phyloP scores from a whole-genome alignment of 2,113 vertebrate genomes.

The Phoxinus phoxinus region DNA sequence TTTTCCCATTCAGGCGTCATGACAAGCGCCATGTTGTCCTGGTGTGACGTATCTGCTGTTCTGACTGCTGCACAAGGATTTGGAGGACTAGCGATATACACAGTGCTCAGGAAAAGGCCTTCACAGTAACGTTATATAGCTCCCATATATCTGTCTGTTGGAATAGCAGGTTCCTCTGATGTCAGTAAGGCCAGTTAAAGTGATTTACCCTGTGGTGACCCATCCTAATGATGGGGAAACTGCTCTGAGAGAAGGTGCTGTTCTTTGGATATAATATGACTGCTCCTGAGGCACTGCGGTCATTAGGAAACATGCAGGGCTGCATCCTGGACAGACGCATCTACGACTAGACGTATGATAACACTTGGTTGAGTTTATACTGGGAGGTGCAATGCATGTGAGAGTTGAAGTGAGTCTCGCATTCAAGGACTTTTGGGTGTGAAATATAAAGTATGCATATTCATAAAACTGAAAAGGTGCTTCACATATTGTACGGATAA shows the following conservation, averaged over 20 bases:
- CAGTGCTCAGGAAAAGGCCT: neutral
- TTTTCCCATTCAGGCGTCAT: neutral
- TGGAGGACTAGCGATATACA: constrained; percentile 10
- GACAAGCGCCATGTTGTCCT: neutral
- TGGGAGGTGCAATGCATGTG: neutral
- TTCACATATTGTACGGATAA: neutral
- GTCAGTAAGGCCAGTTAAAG: neutral
- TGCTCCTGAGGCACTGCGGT: constrained; percentile 1
- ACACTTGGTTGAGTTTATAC: neutral
- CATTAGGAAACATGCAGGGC: neutral
- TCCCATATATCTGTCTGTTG: neutral
- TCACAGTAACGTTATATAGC: constrained; percentile 1
- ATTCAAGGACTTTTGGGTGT: neutral
- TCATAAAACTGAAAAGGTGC: neutral
- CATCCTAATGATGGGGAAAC: neutral
- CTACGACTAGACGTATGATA: neutral
- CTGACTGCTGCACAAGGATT: neutral
- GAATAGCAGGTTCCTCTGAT: neutral
- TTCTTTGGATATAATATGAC: neutral
- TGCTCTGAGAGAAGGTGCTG: constrained; percentile 6
- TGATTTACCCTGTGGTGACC: constrained; percentile 17
- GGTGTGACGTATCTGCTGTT: neutral
- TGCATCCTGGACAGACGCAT: neutral
- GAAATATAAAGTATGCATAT: neutral
- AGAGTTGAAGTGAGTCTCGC: neutral